Conservation (phyloP, 2,113 vertebrate genomes). For the Pituophis catenifer region DNA sequence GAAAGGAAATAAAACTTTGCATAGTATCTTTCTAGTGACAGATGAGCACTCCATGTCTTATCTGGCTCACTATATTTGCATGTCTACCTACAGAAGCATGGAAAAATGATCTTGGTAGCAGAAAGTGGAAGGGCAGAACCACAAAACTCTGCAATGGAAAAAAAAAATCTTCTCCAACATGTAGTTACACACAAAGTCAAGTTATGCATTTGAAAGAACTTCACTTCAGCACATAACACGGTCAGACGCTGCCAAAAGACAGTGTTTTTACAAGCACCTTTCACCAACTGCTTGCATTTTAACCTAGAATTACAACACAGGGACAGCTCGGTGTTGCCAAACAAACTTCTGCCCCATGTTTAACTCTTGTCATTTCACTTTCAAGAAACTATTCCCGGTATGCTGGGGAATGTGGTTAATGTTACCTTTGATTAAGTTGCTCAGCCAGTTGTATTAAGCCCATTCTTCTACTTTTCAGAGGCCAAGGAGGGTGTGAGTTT, state of each 20-base stretch:
- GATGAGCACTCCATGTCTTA: neutral
- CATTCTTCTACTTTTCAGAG: neutral
- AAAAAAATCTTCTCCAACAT: neutral
- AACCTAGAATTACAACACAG: constrained; percentile 15
- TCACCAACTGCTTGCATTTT: constrained; percentile 13
- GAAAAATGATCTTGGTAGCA: neutral
- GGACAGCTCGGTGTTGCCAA: constrained; percentile 14
- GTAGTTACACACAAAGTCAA: neutral
- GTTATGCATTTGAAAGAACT: neutral
- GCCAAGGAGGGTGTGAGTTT: too few species aligned
- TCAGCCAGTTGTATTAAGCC: neutral
- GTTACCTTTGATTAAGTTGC: constrained; percentile 16
- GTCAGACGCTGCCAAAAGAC: neutral
- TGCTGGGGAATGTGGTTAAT: constrained; percentile 17
- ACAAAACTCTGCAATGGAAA: neutral
- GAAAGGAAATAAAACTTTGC: neutral
- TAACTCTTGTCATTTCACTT: constrained; percentile 34
- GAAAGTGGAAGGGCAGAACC: neutral
- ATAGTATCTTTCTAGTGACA: neutral
- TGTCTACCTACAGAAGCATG: neutral
- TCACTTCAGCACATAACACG: neutral
- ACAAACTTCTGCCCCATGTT: constrained; percentile 23
- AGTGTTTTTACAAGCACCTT: neutral
- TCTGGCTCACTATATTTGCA: neutral
- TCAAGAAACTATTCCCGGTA: constrained; percentile 27